Base-by-base conservation (phyloP, 2,888 invertebrate genomes). In the Priocnemis perturbator region DNA sequence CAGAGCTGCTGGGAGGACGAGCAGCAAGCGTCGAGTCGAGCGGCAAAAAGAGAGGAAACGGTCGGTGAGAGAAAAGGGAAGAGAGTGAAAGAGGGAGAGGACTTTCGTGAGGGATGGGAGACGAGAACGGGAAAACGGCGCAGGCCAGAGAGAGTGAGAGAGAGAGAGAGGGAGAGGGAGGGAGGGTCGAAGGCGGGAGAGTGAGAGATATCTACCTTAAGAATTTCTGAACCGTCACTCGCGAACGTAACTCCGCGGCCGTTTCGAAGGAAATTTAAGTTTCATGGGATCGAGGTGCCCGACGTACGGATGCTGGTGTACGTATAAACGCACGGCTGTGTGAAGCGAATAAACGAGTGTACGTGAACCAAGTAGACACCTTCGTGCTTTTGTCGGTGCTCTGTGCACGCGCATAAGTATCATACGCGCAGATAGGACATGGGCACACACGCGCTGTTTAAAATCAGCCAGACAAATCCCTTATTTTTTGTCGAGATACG, bases 171-270 rank as follows among this genome's bases (percentile, higher is more conserved):
- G 17, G 19, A 3, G 61, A 52, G 26, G 44, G 45, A 48, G 17
- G 21, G 57, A 37, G 19, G 64, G n/a, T 48, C 20, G 37, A 60
- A 53, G 56, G 58, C 21, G 59, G 47, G 57, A 72, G 69, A 62
- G 67, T 58, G 69, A 67, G 76, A 74, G 71, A 70, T 73, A 72
- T 80, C 76, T 84, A 83, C 84, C 85, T 85, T 81, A 83, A 84
- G 83, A 87, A 88, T 88, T 86, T 87, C 84, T 84, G 79, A 86
- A 84, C 73, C 83, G 81, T 83, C 81, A 78, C 81, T 84, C 79
- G 78, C 76, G 74, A 71, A 76, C 82, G 79, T 81, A 83, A 81
- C 79, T 76, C 74, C 71, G 68, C 69, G 73, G 77, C 79, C 76
- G 77, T 81, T 82, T 79, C 82, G 77, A 80, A 81, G 82, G 77